Evolutionary conservation across 2,888 invertebrate species (phyloP).

Genomic region (Sipunculus nudus): DNA sequence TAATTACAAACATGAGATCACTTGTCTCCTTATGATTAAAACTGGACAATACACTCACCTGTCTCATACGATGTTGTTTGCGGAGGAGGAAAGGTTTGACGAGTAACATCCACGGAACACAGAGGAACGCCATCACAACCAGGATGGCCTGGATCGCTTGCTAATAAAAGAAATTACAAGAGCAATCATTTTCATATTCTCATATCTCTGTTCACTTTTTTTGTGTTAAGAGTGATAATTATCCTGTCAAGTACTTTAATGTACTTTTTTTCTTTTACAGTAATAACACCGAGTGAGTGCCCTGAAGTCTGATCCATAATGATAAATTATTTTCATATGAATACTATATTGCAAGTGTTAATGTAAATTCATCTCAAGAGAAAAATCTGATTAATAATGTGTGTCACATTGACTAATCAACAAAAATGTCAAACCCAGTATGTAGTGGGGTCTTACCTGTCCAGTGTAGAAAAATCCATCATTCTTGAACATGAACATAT

Average conservation of each 20-base stretch:
- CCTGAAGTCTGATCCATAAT: neutral
- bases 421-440: too few relatives aligned
- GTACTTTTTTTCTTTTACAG: too few relatives aligned
- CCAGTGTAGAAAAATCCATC: conserved; percentile 37
- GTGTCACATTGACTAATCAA: too few relatives aligned
- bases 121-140: conserved; percentile 74
- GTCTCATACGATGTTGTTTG: too few relatives aligned
- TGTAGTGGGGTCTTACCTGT: conserved; percentile 26
- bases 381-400: too few relatives aligned
- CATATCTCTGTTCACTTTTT: conserved; percentile 29
- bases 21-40: too few relatives aligned
- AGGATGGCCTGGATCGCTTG: conserved; percentile 65
- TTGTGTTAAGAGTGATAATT: neutral
- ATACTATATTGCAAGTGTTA: too few relatives aligned
- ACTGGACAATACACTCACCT: too few relatives aligned
- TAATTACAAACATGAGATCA: too few relatives aligned
- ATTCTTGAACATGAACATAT: conserved; percentile 64
- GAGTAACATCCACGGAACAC: conserved; percentile 94
- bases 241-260: too few relatives aligned
- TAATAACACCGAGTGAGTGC: too few relatives aligned
- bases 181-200: conserved; percentile 42
- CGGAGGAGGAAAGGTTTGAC: conserved; percentile 82
- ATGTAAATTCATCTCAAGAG: too few relatives aligned
- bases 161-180: conserved; percentile 39
- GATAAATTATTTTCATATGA: neutral